phyloP scores from a whole-genome alignment of 1,140 invertebrate genomes.

The Rhopalosiphum padi region DNA sequence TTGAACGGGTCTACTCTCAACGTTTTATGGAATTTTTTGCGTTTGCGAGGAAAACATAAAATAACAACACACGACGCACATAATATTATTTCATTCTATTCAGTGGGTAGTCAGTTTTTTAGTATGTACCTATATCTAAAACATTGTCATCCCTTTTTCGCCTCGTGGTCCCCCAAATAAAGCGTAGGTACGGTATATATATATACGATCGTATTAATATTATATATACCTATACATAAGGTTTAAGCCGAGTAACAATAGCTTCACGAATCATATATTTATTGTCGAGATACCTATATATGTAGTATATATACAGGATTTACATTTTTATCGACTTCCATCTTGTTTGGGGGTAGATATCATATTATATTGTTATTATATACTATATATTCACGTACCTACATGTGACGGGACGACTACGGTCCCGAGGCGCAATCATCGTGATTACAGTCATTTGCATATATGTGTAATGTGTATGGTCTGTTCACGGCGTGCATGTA shows the following conservation, averaged over 20 bases:
- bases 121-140: background rate
- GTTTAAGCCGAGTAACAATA: conserved; percentile 7
- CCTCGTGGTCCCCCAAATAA: background rate
- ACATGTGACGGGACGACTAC: background rate
- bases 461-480: background rate
- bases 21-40: background rate
- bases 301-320: background rate
- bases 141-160: background rate
- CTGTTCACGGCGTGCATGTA: background rate
- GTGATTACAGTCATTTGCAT: conserved; percentile 57
- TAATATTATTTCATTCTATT: background rate
- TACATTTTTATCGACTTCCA: conserved; percentile 51
- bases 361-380: conserved; percentile 26
- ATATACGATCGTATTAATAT: background rate
- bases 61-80: background rate
- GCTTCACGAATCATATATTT: background rate
- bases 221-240: background rate
- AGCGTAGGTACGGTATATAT: background rate
- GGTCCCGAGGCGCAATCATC: conserved; percentile 53
- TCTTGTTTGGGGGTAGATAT: conserved; percentile 45
- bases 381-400: background rate
- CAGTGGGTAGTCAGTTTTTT: background rate
- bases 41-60: conserved; percentile 10
- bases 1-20: conserved; percentile 43
- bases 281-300: background rate